Percentiles rank a stretch among this genome's conserved stretches.
These are phyloP conservation scores for Microtus oregoni DNA, from an alignment of 2,113 vertebrate genomes.

Conservation along the genomic window DNA sequence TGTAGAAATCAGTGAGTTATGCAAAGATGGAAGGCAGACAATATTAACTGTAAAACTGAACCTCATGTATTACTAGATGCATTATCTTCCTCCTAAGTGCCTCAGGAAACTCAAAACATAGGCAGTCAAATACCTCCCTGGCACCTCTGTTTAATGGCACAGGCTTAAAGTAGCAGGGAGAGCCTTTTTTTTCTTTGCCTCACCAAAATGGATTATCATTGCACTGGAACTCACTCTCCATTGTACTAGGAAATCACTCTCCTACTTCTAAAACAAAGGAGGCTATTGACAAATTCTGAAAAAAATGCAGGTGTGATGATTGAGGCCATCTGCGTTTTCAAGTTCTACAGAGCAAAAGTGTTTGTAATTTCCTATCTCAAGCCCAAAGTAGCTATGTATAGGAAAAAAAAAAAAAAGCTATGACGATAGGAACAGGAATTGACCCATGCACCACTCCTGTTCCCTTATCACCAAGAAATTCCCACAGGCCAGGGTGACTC, in stretches of 20 bases:
- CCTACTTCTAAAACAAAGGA: background rate
- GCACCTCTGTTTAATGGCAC: background rate
- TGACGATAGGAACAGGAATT: constrained; percentile 59
- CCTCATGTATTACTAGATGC: background rate
- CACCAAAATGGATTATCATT: background rate
- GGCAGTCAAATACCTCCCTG: constrained; percentile 9
- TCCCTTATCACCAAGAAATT: constrained; percentile 71
- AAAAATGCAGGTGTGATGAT: background rate
- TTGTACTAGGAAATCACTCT: constrained; percentile 30
- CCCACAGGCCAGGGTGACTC: background rate
- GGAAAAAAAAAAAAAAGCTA: background rate
- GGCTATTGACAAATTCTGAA: constrained; percentile 36
- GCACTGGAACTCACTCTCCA: background rate
- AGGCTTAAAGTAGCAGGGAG: background rate
- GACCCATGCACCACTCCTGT: constrained; percentile 39
- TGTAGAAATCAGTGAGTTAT: background rate
- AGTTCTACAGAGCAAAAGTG: background rate
- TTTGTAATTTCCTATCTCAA: constrained; percentile 41
- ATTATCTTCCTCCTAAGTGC: background rate
- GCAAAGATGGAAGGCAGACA: background rate
- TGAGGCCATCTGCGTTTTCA: background rate
- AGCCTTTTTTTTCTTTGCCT: background rate
- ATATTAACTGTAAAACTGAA: background rate
- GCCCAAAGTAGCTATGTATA: background rate
- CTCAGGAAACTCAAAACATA: constrained; percentile 32